These are phyloP conservation scores for Neosalanx taihuensis DNA, from an alignment of 2,797 vertebrate species.

Conservation along the genomic window DNA sequence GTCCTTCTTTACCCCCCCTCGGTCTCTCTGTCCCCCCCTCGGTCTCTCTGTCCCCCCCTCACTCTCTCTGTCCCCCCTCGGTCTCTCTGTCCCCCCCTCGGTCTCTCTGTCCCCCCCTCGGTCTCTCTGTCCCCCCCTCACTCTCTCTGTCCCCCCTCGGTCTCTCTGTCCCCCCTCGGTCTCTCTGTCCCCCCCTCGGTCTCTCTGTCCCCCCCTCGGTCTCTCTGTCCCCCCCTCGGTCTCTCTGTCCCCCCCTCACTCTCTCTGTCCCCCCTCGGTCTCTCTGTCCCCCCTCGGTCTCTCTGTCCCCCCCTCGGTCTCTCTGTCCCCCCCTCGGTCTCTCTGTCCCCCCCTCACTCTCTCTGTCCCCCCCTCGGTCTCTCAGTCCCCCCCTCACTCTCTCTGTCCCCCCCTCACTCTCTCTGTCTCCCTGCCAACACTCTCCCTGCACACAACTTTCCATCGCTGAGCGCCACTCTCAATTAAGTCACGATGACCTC, in stretches of 20 bases:
- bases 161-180: too few species aligned
- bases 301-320: background rate
- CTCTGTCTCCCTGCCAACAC: slow-evolving; percentile 16
- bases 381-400: background rate
- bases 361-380: slow-evolving; percentile 2
- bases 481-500: slow-evolving; percentile 27
- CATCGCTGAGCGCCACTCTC: slow-evolving; percentile 13
- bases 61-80: too few species aligned
- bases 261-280: too few species aligned
- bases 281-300: slow-evolving; percentile 4
- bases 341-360: background rate
- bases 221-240: too few species aligned
- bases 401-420: slow-evolving; percentile 1
- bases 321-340: slow-evolving; percentile 6
- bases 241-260: too few species aligned
- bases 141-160: too few species aligned
- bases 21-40: background rate
- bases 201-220: too few species aligned
- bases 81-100: too few species aligned
- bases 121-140: too few species aligned
- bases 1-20: slow-evolving; percentile 15
- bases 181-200: too few species aligned
- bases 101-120: too few species aligned
- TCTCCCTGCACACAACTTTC: slow-evolving; percentile 22
- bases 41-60: too few species aligned